Base-by-base conservation (phyloP, 2,888 invertebrate genomes). In the Clostera curtula region DNA sequence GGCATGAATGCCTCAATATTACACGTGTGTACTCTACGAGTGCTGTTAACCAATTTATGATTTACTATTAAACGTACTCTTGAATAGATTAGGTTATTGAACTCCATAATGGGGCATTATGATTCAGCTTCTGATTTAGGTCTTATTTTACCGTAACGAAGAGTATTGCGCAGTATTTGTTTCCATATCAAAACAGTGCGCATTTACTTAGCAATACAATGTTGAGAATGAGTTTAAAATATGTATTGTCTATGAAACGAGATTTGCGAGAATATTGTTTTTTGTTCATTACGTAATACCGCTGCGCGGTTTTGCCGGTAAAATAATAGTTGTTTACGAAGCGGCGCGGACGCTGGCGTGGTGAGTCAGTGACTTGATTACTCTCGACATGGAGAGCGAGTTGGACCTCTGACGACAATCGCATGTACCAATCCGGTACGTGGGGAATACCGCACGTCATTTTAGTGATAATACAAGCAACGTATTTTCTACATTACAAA, bases 361-460 rank as follows among this genome's bases (percentile, higher is more conserved):
- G 43, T 65, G 72, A 72, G 53, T 76, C 74, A 76, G 59, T 34
- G 43, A 30, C 62, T 63, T 56, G 50, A 56, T 56, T 49, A 58
- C 59, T 62, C 58, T 57, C 50, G 52, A 48, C 44, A 52, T 55
- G 43, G 43, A 39, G 39, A 44, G 45, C 43, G 55, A 55, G 55
- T 52, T 66, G 57, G 56, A 9, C 35, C 9, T 29, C 33, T 36
- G 41, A 49, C 46, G 39, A 22, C 27, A 21, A 27, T 21, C 22
- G 23, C 15, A 25, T 10, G 15, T 8, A 11, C 23, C 35, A 13
- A 24, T 31, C 24, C 26, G 14, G 27, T 41, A 44, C 43, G 40
- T 41, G 71, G 76, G 76, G 61, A 76, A 71, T 71, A 70, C 76
- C 71, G 49, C 56, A 21, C 46, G 66, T 69, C 67, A 70, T 41